Base-by-base conservation (phyloP, 2,113 vertebrate genomes). In the Charadrius vociferus region DNA sequence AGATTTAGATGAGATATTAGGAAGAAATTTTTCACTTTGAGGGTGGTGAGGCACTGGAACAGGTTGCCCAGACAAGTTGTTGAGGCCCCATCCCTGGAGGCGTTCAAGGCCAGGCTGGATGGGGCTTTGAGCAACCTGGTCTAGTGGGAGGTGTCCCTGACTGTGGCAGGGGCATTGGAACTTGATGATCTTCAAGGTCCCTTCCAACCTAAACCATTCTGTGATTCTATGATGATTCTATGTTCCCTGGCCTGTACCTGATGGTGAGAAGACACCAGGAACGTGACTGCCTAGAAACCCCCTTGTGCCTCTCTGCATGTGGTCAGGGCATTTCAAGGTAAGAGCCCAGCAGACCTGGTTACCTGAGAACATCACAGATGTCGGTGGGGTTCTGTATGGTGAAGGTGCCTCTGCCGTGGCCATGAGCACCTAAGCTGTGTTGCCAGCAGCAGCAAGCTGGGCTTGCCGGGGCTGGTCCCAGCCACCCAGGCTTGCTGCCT, bases 331-430 rank as follows among this genome's bases (percentile, higher is more conserved):
- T 9, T 36, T 59, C 22, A 47, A 82, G 27, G 21, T 17, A 61
- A 61, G 34, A 65, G 7, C 6, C 36, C 23, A 53, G 47, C 8
- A 86, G 18, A 12, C 16, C 5, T 23, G 21, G 41, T 39, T 3
- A 37, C 30, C n/a, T 1, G 3, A 3, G 16, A 41, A 2, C 0
- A 37, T 22, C 11, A 14, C 1, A 2, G 17, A 14, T 2, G 3
- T 14, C 0, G 1, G 6, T 4, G 27, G 10, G 9, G 7, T 7
- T 43, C 39, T 36, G 14, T 16, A 1, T 5, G 27, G 11, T 2
- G 5, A 37, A 72, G 67, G 22, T 56, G 22, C 12, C 41, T 36
- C n/a, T 16, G 4, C 12, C 0, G 0, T 19, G 43, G 56, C 23
- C 39, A 2, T 2, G 22, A 16, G 12, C 43, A 23, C 10, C 36